Evolutionary conservation across 2,797 vertebrate species (phyloP).

Genomic region (Sphenopsis melanotis): DNA sequence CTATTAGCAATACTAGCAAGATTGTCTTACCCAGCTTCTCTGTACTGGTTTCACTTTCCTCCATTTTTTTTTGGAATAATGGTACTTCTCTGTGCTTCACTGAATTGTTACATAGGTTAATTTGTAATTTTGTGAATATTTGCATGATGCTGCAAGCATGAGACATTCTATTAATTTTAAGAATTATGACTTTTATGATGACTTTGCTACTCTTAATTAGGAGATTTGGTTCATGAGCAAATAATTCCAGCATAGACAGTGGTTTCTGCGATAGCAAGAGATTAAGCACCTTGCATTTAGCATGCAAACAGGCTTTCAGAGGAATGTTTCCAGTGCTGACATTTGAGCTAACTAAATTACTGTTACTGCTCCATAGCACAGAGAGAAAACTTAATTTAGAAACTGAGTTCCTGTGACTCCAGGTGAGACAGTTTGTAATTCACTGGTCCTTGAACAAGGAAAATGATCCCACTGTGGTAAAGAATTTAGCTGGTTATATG

Average conservation of each 20-base stretch:
- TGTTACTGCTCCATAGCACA: not conserved
- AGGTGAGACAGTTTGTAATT: constrained; percentile 14
- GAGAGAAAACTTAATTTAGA: constrained; percentile 25
- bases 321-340: not conserved
- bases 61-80: not conserved
- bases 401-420: not conserved
- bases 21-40: not conserved
- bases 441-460: not conserved
- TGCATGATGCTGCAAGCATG: not conserved
- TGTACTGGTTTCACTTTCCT: not conserved
- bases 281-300: not conserved
- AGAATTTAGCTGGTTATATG: not conserved
- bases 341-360: constrained; percentile 9
- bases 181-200: not conserved
- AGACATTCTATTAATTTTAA: not conserved
- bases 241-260: not conserved
- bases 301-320: not conserved
- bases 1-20: not conserved
- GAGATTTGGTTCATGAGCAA: not conserved
- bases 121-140: not conserved
- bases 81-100: not conserved
- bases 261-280: not conserved
- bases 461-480: not conserved
- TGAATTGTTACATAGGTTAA: not conserved
- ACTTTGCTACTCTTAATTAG: not conserved